phyloP scores from a whole-genome alignment of 2,888 invertebrate genomes.

The Scelioninae gen. 1 region DNA sequence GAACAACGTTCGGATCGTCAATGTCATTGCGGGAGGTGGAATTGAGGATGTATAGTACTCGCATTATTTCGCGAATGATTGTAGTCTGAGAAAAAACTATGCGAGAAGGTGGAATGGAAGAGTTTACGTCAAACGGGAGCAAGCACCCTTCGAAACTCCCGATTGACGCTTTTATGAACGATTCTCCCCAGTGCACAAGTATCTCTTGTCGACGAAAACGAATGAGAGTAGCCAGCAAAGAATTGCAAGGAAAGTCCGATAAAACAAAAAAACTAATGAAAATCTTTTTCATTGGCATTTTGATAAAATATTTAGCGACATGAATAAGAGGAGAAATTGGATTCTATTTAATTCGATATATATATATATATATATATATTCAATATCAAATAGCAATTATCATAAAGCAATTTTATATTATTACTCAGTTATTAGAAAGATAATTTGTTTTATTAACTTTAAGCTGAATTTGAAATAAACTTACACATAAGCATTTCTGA shows the following conservation, averaged over 20 bases:
- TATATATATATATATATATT: too few species aligned
- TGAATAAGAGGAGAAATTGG: conserved; percentile 18
- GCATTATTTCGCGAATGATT: conserved; percentile 58
- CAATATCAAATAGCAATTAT: too few species aligned
- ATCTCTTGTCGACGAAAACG: conserved; percentile 56
- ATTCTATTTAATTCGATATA: too few species aligned
- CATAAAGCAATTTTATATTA: too few species aligned
- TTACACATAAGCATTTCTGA: background rate
- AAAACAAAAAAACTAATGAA: conserved; percentile 47
- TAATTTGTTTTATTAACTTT: too few species aligned
- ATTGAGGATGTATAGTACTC: conserved; percentile 32
- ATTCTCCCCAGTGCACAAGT: conserved; percentile 55
- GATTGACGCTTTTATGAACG: conserved; percentile 82
- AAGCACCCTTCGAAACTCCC: conserved; percentile 77
- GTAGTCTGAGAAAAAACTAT: conserved; percentile 50
- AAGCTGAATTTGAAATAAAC: background rate
- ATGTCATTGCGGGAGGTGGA: conserved; percentile 19
- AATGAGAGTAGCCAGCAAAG: too few species aligned
- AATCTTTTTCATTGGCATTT: conserved; percentile 51
- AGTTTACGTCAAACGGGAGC: conserved; percentile 60
- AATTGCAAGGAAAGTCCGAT: conserved; percentile 41
- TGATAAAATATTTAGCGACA: conserved; percentile 41
- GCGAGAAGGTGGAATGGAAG: conserved; percentile 42
- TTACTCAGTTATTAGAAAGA: too few species aligned
- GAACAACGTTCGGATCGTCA: conserved; percentile 31